Base-by-base conservation (phyloP, 2,888 invertebrate genomes). In the Hirtodrosophila trivittata region DNA sequence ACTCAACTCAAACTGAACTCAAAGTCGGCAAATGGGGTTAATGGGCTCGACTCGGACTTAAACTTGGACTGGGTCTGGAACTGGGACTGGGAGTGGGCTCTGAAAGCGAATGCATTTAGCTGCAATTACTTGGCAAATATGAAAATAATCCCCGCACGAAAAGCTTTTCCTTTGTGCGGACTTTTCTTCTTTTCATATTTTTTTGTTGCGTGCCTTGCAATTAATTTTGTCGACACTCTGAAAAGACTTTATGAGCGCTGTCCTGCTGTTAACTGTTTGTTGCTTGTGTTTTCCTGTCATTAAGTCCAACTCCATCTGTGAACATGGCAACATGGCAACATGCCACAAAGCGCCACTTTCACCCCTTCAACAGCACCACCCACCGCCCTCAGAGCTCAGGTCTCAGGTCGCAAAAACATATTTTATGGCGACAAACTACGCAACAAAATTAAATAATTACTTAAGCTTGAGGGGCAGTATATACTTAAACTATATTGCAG, bases 391-490 rank as follows among this genome's bases (percentile, higher is more conserved):
- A 26, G 45, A 43, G 43, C 38, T 51, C 41, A 14, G 58, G 18
- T 21, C 18, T 21, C 60, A 64, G 65, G 77, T 77, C 77, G 73
- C 74, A 66, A 74, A 77, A 81, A 81, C 81, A 63, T 63, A 62
- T 42, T 65, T 46, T 56, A 65, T 50, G 35, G 41, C 65, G 3
- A 32, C 1, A 9, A 46, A 12, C 39, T 26, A 38, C 54, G 39
- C 33, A 46, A 39, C 46, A 49, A 68, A 3, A 71, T 69, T 60
- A 66, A 56, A 66, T 69, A 71, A 69, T 66, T 69, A 56, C 50
- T 14, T 39, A 32, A 18, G 39, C 13, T 5, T 21, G 2, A 21
- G 5, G 18, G 3, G 18, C 18, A 21, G 5, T 21, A 21, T 21
- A 21, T 21, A 21, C 18, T 21, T 21, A 21, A 3, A 21, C 18